Evolutionary conservation across 2,113 vertebrate species (phyloP).

Genomic region (Apodemus speciosus): DNA sequence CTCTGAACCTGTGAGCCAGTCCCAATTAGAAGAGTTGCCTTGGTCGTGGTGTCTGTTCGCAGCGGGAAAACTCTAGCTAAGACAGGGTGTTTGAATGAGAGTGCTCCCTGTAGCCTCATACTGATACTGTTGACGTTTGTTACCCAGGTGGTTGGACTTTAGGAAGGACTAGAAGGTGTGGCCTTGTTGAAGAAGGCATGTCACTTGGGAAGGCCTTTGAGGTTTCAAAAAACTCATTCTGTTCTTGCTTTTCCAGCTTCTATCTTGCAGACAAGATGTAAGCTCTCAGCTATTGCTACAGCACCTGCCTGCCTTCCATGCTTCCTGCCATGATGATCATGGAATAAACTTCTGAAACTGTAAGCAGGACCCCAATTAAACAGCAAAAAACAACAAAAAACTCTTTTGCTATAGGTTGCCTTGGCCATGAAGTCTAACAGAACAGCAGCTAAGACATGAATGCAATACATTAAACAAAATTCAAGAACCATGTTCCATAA

Average conservation of each 20-base stretch:
- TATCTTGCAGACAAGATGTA: neutral
- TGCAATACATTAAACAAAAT: slow-evolving; percentile 25
- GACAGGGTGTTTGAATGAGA: no score
- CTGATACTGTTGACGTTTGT: neutral
- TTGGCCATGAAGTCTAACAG: neutral
- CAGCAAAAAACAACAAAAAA: neutral
- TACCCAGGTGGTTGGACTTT: neutral
- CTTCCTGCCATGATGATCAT: neutral
- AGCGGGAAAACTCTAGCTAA: no score
- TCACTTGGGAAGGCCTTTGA: neutral
- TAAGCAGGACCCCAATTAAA: neutral
- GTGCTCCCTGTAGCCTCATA: neutral
- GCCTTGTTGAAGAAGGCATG: neutral
- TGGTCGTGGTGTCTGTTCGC: no score
- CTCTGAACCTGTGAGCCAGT: no score
- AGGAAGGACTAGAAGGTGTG: neutral
- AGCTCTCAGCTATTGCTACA: neutral
- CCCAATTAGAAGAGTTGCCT: no score
- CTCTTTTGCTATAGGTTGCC: neutral
- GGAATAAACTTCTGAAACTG: neutral
- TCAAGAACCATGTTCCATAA: neutral
- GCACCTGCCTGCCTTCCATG: neutral
- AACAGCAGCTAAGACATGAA: neutral
- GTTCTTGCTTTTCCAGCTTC: neutral
- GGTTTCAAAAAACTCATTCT: neutral